These are phyloP conservation scores for Anarrhichthys ocellatus DNA, from an alignment of 2,113 vertebrate species.

Conservation along the genomic window DNA sequence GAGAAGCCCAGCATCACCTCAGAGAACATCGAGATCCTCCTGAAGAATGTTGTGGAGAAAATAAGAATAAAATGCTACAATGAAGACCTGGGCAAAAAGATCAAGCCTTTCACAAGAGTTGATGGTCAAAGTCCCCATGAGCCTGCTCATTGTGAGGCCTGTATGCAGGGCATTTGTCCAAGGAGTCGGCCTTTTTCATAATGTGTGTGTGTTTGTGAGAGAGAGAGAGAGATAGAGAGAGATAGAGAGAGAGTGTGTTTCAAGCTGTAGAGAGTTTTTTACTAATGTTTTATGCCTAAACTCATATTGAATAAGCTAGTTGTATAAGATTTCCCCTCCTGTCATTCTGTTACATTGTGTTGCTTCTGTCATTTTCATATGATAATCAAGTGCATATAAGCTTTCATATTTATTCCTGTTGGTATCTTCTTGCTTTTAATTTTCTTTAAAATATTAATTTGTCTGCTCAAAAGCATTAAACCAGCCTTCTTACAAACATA, in stretches of 20 bases:
- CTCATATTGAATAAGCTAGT: background rate
- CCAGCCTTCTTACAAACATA: background rate
- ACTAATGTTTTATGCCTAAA: background rate
- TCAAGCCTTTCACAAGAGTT: background rate
- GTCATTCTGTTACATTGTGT: background rate
- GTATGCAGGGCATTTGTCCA: conserved; percentile 73
- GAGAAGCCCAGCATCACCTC: conserved; percentile 75
- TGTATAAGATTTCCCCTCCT: background rate
- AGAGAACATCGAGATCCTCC: conserved; percentile 79
- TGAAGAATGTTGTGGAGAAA: conserved; percentile 85
- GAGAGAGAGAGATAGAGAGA: too few species aligned
- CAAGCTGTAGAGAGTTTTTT: too few species aligned
- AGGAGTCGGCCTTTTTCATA: background rate
- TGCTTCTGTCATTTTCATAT: background rate
- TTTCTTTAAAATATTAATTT: background rate
- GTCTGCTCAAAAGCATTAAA: background rate
- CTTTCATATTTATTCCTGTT: background rate
- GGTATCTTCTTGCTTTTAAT: background rate
- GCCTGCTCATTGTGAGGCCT: conserved; percentile 84
- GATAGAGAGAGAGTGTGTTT: too few species aligned
- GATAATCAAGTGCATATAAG: background rate
- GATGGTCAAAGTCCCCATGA: conserved; percentile 76
- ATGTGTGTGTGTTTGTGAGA: too few species aligned
- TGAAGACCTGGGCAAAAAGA: conserved; percentile 4
- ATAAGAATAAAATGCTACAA: conserved; percentile 85